Base-by-base conservation (phyloP, 2,113 vertebrate genomes). In the Arizona elegans region DNA sequence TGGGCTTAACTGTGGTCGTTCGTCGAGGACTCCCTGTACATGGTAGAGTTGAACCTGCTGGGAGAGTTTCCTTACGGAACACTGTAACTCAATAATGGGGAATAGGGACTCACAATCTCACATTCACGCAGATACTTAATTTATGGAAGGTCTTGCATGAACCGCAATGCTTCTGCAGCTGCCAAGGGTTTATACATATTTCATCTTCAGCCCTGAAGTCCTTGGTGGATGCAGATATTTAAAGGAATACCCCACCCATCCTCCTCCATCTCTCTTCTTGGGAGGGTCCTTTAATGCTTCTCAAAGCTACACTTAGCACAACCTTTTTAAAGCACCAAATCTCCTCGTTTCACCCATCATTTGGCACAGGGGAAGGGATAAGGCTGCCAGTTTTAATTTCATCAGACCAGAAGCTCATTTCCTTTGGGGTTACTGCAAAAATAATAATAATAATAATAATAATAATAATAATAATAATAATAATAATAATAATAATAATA, bases 361-460 rank as follows among this genome's bases (percentile, higher is more conserved):
- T 52, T 29, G 55, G 81, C 91, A 87, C 58, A 87, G 52, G 70
- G 53, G 91, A 90, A 33, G 50, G 91, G 70, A 94, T 92, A 87
- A 94, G 58, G 55, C 58, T 92, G 88, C 88, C 89, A 94, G 92
- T 90, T 58, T 92, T 94, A 94, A 94, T 94, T 92, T 92, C 53
- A 90, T 94, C 88, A 52, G 75, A 92, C 91, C 65, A 56, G 24
- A 88, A 94, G 81, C 88, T 90, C 33, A 56, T 70, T 92, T 87
- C 75, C 93, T 92, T 53, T 89, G 75, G 75, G 93, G 88, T 86
- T 86, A 43, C 54, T 62, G 54, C 55, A 85, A 53, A 70, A 55
- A n/a, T 5, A 19, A 55, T 43, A 43, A 43, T 43, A 43, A 43
- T 43, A 17, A 53, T 53, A 53, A 53, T 13, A 54, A 54, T 13